phyloP scores from a whole-genome alignment of 2,888 invertebrate genomes.

The Hypomecis punctinalis region DNA sequence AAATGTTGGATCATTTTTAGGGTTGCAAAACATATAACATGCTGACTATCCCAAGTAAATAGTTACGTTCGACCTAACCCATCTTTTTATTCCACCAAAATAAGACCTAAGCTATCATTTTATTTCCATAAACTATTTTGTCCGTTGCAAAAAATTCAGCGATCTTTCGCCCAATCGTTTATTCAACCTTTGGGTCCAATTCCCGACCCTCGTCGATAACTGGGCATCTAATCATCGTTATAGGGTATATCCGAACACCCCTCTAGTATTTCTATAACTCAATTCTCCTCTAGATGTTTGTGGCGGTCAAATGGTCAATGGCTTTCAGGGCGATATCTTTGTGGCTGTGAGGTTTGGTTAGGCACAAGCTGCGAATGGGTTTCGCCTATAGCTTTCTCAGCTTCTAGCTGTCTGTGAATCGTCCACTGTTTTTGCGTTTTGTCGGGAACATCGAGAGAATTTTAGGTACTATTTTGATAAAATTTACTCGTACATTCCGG shows the following conservation, averaged over 20 bases:
- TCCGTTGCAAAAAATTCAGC: neutral
- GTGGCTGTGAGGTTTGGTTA: no score
- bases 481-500: no score
- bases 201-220: conserved; percentile 8
- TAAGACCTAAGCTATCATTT: neutral
- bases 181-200: conserved; percentile 4
- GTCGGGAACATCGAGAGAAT: no score
- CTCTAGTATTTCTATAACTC: conserved; percentile 9
- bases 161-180: conserved; percentile 7
- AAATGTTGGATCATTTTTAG: no score
- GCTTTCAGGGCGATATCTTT: neutral
- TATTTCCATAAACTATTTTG: neutral
- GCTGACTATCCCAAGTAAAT: no score
- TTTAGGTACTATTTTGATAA: no score
- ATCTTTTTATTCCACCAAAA: neutral
- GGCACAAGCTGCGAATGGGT: no score
- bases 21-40: no score
- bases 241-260: neutral
- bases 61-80: neutral
- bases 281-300: conserved; percentile 6
- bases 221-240: conserved; percentile 18
- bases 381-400: no score
- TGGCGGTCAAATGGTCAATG: conserved; percentile 2
- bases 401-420: no score
- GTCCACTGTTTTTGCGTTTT: no score